Evolutionary conservation across 2,888 invertebrate genomes (phyloP), one percentile per base, ranked within the genome.

Genomic region (Metallyticus violacea): DNA sequence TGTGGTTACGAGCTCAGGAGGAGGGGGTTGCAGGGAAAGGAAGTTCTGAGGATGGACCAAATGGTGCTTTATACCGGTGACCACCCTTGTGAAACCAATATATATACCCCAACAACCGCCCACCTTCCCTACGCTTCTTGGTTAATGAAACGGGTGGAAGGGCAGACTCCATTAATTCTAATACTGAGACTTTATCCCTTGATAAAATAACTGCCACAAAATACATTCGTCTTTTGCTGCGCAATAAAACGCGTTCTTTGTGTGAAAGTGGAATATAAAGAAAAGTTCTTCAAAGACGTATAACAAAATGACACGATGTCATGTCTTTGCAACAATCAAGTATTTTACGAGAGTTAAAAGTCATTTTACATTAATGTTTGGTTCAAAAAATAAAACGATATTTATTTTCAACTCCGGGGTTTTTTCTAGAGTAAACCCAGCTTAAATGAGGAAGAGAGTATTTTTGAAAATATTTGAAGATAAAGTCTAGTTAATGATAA

Each of bases 1-100:
- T 81, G 87, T 87, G 87, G 85, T 86, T 85, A 86, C 84, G 86
- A 80, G 84, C 77, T 80, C 77, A 87, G 83, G 81, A 83, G 80
- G 83, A 79, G 86, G 79, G 80, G 87, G 79, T 85, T 85, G 89
- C 87, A 85, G 88, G 87, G n/a, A n/a, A 84, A 30, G 25, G 30
- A n/a, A 7, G 25, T 28, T 25, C n/a, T 81, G 26, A 26, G 9
- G 83, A 29, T 83, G 27, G 77, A 26, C 7, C 83, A 83, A 77
- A 83, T n/a, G 77, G 40, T 62, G 40, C 40, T 62, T 62, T 62
- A 62, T 62, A 62, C 40, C 40, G 40, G 40, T 62, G 40, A 62
- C 40, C 40, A 62, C 40, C 40, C 40, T n/a, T n/a, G n/a, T n/a
- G n/a, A n/a, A n/a, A n/a, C n/a, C 15, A 62, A 3, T 62, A 15